Evolutionary conservation across 2,113 vertebrate species (phyloP).

Genomic region (Osmerus mordax): DNA sequence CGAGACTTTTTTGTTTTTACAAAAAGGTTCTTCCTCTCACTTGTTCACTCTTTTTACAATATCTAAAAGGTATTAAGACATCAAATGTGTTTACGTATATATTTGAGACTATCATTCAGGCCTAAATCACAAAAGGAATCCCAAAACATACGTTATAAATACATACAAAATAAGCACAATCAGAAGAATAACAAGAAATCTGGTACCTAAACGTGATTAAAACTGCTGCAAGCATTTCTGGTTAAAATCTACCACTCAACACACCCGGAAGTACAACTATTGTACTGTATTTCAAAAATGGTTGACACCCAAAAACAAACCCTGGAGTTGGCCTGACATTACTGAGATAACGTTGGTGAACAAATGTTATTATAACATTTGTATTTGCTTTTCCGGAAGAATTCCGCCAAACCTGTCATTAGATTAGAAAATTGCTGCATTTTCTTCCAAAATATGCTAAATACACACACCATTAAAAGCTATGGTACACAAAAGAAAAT

Average conservation of each 20-base stretch:
- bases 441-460: slow-evolving; percentile 33
- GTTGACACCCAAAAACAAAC: slow-evolving; percentile 29
- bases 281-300: slow-evolving; percentile 40
- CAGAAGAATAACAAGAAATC: slow-evolving; percentile 63
- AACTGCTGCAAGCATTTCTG: slow-evolving; percentile 66
- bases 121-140: slow-evolving; percentile 72
- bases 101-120: slow-evolving; percentile 73
- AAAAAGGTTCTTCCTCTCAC: slow-evolving; percentile 64
- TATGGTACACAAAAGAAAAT: slow-evolving; percentile 43
- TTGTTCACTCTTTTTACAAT: slow-evolving; percentile 72
- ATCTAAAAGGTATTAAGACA: slow-evolving; percentile 80
- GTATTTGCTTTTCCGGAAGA: background rate
- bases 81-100: slow-evolving; percentile 74
- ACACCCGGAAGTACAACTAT: slow-evolving; percentile 59
- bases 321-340: slow-evolving; percentile 12
- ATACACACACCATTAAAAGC: slow-evolving; percentile 34
- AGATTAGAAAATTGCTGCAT: slow-evolving; percentile 32
- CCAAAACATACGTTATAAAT: slow-evolving; percentile 73
- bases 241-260: slow-evolving; percentile 62
- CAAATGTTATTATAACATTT: slow-evolving; percentile 24
- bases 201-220: slow-evolving; percentile 68
- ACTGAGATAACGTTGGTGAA: background rate
- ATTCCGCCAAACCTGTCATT: slow-evolving; percentile 10
- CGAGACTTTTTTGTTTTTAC: slow-evolving; percentile 56
- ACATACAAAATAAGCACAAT: slow-evolving; percentile 74